Percentiles rank a stretch among this genome's conserved stretches.
These are phyloP conservation scores for Nycticebus coucang DNA, from an alignment of 2,113 vertebrate species.

Conservation along the genomic window DNA sequence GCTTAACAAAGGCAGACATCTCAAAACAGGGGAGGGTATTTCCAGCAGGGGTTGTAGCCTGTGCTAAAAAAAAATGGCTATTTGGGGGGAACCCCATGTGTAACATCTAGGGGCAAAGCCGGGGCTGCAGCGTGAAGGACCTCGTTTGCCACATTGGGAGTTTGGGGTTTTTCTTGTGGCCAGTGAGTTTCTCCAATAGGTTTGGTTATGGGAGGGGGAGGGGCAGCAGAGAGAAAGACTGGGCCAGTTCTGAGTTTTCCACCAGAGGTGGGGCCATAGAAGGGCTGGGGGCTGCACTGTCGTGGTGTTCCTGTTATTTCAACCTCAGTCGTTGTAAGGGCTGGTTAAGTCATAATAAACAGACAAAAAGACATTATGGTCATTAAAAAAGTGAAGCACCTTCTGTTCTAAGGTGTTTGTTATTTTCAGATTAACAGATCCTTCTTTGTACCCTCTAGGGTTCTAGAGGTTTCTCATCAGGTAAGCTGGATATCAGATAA, in stretches of 20 bases:
- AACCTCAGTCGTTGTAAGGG: not conserved
- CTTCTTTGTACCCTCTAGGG: not conserved
- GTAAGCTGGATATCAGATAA: not conserved
- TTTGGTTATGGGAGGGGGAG: not conserved
- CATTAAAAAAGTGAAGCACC: not conserved
- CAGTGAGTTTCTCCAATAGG: not conserved
- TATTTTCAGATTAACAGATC: not conserved
- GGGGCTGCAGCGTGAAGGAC: not conserved
- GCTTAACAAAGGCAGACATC: not conserved
- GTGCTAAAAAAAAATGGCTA: not conserved
- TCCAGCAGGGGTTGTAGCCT: not conserved
- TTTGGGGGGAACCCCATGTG: not conserved
- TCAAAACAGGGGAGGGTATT: not conserved
- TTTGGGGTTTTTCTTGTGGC: not conserved
- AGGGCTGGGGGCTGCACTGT: not conserved
- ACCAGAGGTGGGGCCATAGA: not conserved
- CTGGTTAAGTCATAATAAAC: not conserved
- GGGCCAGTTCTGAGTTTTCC: not conserved
- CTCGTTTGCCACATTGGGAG: rapidly evolving
- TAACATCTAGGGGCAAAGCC: not conserved
- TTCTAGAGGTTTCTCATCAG: not conserved
- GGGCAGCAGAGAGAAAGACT: not conserved
- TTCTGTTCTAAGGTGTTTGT: not conserved
- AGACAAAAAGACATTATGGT: not conserved
- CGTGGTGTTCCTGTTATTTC: not conserved